Evolutionary conservation across 2,888 invertebrate genomes (phyloP).

Genomic region (Unio delphinus): DNA sequence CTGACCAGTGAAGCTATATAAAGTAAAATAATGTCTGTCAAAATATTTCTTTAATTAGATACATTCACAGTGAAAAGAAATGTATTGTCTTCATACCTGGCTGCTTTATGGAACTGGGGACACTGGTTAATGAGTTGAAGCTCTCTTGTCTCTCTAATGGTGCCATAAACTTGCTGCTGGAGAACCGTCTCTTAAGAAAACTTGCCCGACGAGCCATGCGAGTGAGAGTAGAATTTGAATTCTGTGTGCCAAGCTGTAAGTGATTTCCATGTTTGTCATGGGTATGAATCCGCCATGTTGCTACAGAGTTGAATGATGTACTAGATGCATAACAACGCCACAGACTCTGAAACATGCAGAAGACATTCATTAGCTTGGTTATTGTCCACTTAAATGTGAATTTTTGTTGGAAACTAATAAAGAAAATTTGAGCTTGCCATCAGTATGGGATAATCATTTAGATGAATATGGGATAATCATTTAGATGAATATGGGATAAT

Average conservation of each 20-base stretch:
- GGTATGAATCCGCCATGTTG: conserved; percentile 83
- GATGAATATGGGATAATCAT: too few species aligned
- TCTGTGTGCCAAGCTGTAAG: conserved; percentile 10
- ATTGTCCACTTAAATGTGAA: too few species aligned
- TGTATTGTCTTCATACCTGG: conserved; percentile 4
- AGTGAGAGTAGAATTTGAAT: conserved; percentile 41
- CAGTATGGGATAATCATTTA: too few species aligned
- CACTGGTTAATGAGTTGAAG: conserved; percentile 31
- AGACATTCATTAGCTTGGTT: too few species aligned
- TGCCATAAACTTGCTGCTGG: conserved; percentile 17
- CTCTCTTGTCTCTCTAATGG: conserved; percentile 40
- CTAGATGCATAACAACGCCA: conserved; percentile 87
- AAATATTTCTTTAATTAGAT: too few species aligned
- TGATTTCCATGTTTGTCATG: conserved; percentile 18
- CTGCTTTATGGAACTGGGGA: conserved; percentile 21
- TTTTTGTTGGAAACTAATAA: too few species aligned
- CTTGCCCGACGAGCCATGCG: conserved; percentile 59
- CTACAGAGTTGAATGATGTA: conserved; percentile 81
- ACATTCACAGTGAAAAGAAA: too few species aligned
- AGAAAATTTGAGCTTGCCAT: too few species aligned
- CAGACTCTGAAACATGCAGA: conserved; percentile 75
- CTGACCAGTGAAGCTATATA: too few species aligned
- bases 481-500: too few species aligned
- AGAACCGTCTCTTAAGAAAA: conserved; percentile 49
- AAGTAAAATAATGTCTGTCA: too few species aligned